Evolutionary conservation across 2,888 invertebrate species (phyloP).

Genomic region (Drosophila kokeensis): DNA sequence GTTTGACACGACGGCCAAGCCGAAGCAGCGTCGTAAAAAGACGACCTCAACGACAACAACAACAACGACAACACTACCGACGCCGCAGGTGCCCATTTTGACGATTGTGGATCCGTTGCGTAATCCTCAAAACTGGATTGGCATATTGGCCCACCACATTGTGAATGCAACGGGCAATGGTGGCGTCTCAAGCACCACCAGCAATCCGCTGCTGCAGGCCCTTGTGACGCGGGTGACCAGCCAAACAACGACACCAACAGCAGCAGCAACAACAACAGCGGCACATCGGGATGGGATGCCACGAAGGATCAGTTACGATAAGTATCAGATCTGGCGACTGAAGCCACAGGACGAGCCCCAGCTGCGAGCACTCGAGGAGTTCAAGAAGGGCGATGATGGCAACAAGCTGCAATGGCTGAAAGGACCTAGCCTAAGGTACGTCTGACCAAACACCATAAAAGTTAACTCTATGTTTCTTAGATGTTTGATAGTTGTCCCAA

Average conservation of each 20-base stretch:
- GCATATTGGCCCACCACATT: conserved; percentile 84
- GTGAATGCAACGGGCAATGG: conserved; percentile 75
- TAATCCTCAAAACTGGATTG: conserved; percentile 85
- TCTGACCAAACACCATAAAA: background rate
- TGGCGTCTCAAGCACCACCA: conserved; percentile 53
- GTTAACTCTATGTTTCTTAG: no score
- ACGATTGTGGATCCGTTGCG: conserved; percentile 83
- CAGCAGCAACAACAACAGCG: conserved; percentile 55
- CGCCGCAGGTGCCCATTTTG: conserved; percentile 83
- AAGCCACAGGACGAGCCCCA: conserved; percentile 85
- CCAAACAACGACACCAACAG: conserved; percentile 49
- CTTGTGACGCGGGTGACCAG: conserved; percentile 63
- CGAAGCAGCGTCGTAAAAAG: conserved; percentile 68
- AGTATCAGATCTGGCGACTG: conserved; percentile 86
- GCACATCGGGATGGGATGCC: conserved; percentile 65
- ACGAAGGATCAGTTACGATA: conserved; percentile 83
- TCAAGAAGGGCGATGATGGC: conserved; percentile 85
- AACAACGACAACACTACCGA: conserved; percentile 75
- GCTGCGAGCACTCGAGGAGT: conserved; percentile 84
- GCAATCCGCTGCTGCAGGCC: conserved; percentile 74
- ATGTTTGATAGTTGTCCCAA: no score
- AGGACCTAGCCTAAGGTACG: conserved; percentile 86
- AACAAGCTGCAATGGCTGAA: conserved; percentile 88
- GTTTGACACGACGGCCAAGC: conserved; percentile 83
- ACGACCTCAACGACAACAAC: conserved; percentile 77